Evolutionary conservation across 2,797 vertebrate species (phyloP).

Genomic region (Champsocephalus esox): DNA sequence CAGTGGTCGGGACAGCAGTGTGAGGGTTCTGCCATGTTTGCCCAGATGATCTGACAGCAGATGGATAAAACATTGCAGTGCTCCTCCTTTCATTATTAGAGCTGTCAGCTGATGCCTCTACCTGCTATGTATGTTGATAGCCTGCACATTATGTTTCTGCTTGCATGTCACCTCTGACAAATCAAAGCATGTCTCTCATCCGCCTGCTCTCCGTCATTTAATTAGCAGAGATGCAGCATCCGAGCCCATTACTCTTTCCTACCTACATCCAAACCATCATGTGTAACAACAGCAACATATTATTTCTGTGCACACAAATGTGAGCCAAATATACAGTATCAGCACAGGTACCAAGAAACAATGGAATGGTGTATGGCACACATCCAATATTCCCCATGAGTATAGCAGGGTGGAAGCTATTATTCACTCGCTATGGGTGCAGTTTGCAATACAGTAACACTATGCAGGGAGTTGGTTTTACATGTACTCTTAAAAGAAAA

Average conservation of each 20-base stretch:
- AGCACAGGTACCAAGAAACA: slow-evolving; percentile 42
- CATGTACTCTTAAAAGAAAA: background rate
- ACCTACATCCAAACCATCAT: slow-evolving; percentile 59
- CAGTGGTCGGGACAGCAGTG: slow-evolving; percentile 35
- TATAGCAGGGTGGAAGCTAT: slow-evolving; percentile 21
- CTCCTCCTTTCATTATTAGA: slow-evolving; percentile 69
- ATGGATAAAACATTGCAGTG: slow-evolving; percentile 57
- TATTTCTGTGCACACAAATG: slow-evolving; percentile 50
- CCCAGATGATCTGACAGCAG: slow-evolving; percentile 68
- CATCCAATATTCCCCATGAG: slow-evolving; percentile 12
- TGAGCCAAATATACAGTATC: slow-evolving; percentile 46
- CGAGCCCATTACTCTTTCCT: slow-evolving; percentile 62
- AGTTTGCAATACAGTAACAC: background rate
- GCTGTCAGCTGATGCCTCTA: slow-evolving; percentile 64
- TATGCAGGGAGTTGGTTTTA: background rate
- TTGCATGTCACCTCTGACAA: slow-evolving; percentile 74
- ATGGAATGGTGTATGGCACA: slow-evolving; percentile 22
- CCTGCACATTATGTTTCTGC: slow-evolving; percentile 64
- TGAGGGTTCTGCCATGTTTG: slow-evolving; percentile 60
- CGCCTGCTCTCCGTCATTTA: slow-evolving; percentile 70
- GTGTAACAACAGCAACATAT: slow-evolving; percentile 57
- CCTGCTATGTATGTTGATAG: slow-evolving; percentile 72
- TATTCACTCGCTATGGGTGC: slow-evolving; percentile 13
- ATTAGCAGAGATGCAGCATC: slow-evolving; percentile 69
- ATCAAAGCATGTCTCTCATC: slow-evolving; percentile 74